phyloP scores from a whole-genome alignment of 2,113 vertebrate genomes.

The Hippocampus guttulatus region DNA sequence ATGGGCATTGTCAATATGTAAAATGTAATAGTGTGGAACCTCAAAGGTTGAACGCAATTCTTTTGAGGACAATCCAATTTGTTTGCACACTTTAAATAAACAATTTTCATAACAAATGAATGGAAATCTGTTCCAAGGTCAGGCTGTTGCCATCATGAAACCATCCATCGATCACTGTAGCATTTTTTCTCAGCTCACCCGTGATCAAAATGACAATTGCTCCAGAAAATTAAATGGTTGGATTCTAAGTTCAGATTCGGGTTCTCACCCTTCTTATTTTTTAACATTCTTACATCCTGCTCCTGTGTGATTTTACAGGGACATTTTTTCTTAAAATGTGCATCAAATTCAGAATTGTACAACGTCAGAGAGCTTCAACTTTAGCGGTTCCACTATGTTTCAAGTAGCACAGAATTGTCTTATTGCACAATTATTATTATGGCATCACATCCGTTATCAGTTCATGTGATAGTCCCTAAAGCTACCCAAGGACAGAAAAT shows the following conservation, averaged over 20 bases:
- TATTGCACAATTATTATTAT: slow-evolving; percentile 3
- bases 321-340: not conserved
- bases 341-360: not conserved
- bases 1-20: not conserved
- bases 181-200: too few species aligned
- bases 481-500: not conserved
- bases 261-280: too few species aligned
- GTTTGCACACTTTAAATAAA: not conserved
- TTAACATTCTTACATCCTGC: not conserved
- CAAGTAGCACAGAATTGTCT: not conserved
- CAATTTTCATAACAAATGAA: not conserved
- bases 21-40: not conserved
- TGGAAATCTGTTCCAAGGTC: not conserved
- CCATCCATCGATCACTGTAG: too few species aligned
- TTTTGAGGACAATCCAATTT: not conserved
- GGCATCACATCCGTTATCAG: not conserved
- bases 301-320: not conserved
- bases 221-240: too few species aligned
- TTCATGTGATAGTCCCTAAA: not conserved
- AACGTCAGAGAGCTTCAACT: not conserved
- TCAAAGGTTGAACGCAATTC: not conserved
- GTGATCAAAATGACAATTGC: too few species aligned
- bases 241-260: too few species aligned
- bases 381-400: not conserved
- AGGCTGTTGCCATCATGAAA: not conserved